Conservation (phyloP, 2,888 invertebrate species). For the Platycnemis pennipes region DNA sequence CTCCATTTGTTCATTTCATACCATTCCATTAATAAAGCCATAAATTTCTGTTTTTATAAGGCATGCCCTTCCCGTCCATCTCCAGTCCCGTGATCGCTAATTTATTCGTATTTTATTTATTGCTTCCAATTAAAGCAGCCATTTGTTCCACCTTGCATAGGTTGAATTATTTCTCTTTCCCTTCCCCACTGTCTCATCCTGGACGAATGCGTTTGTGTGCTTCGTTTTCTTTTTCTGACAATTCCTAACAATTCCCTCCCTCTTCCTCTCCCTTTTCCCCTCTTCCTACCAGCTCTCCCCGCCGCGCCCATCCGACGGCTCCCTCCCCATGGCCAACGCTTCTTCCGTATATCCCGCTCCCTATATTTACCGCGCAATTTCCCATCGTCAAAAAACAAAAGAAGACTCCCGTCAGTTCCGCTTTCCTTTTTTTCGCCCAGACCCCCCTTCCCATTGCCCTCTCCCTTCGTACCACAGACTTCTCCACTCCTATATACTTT, state of each 20-base stretch:
- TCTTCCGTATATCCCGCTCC: conserved; percentile 63
- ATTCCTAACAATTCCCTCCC: conserved; percentile 55
- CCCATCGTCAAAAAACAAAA: conserved; percentile 55
- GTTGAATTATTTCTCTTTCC: conserved; percentile 46
- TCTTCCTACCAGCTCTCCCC: background rate
- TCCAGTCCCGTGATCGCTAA: conserved; percentile 51
- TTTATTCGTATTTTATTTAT: conserved; percentile 67
- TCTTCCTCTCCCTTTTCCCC: background rate
- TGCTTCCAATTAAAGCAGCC: conserved; percentile 62
- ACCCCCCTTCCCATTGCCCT: background rate
- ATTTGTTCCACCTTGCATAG: conserved; percentile 64
- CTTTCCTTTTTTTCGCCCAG: conserved; percentile 49
- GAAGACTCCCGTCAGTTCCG: conserved; percentile 59
- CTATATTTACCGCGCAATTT: conserved; percentile 68
- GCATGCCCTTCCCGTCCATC: conserved; percentile 41
- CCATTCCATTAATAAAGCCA: conserved; percentile 66
- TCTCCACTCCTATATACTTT: conserved; percentile 28
- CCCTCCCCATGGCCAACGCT: conserved; percentile 7
- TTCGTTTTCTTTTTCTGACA: conserved; percentile 60
- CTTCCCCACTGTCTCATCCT: background rate
- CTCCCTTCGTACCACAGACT: background rate
- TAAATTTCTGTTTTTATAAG: conserved; percentile 65
- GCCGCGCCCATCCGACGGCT: background rate
- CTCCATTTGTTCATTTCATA: conserved; percentile 56
- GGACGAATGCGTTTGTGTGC: background rate